A percentile compares a stretch with the other conserved stretches of the same genome.
phyloP scores from a whole-genome alignment of 2,113 vertebrate genomes.

The Todiramphus chloris region DNA sequence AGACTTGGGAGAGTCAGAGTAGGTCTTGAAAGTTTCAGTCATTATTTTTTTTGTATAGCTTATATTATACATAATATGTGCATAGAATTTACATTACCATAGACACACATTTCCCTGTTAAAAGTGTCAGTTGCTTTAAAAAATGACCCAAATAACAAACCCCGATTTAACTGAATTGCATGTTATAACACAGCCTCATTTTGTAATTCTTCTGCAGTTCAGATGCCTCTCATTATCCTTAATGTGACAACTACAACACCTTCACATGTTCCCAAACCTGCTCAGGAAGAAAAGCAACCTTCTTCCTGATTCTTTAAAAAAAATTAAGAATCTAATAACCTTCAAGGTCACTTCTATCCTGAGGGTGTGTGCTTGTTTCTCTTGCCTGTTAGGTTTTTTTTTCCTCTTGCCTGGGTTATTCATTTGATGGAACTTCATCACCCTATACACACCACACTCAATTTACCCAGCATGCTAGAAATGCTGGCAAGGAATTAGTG shows the following conservation, averaged over 20 bases:
- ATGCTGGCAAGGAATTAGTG: background rate
- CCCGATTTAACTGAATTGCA: background rate
- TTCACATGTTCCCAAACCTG: background rate
- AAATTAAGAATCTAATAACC: background rate
- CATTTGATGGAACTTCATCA: background rate
- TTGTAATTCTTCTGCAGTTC: background rate
- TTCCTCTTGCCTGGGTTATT: background rate
- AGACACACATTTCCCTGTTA: background rate
- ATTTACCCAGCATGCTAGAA: background rate
- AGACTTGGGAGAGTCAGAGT: background rate
- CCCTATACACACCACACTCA: background rate
- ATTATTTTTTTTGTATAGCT: background rate
- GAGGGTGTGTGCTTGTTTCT: background rate
- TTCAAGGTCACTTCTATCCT: background rate
- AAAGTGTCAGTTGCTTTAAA: background rate
- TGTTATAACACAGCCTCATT: background rate
- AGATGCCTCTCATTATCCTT: background rate
- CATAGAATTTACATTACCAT: background rate
- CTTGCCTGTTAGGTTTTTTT: background rate
- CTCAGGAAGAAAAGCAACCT: background rate
- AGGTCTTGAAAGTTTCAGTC: background rate
- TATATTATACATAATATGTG: background rate
- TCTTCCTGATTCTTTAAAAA: background rate
- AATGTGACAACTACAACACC: fast-evolving
- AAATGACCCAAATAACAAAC: fast-evolving